These are phyloP conservation scores for Chymomyza amoena DNA, from an alignment of 2,888 invertebrate genomes.

Conservation along the genomic window DNA sequence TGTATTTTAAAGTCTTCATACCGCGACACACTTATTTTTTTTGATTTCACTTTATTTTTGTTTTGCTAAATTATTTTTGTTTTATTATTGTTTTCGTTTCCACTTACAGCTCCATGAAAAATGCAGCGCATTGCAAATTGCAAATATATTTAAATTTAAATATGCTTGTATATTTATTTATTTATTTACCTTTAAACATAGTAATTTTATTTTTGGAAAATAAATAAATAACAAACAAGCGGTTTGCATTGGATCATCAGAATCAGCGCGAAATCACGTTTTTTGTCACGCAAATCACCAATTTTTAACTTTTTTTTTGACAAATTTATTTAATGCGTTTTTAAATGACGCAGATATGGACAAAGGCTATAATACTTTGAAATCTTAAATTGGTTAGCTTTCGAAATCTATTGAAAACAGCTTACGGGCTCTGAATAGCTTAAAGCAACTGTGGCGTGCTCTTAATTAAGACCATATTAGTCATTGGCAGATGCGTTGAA, in stretches of 20 bases:
- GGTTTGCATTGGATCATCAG: not conserved
- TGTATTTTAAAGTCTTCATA: too few species aligned
- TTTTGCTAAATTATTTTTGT: not conserved
- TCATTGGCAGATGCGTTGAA: not conserved
- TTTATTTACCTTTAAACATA: not conserved
- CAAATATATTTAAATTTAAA: not conserved
- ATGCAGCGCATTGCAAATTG: slow-evolving; percentile 54
- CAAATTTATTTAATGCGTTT: not conserved
- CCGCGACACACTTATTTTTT: not conserved
- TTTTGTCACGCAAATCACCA: slow-evolving; percentile 34
- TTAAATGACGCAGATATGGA: not conserved
- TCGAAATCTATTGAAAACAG: slow-evolving; percentile 32
- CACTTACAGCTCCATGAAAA: slow-evolving; percentile 26
- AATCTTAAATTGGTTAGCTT: not conserved
- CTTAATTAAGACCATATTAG: slow-evolving; percentile 30
- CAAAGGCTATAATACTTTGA: not conserved
- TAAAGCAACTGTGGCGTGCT: slow-evolving; percentile 4
- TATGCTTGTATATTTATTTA: not conserved
- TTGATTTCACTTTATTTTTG: not conserved
- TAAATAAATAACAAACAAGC: slow-evolving; percentile 6
- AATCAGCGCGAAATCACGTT: slow-evolving; percentile 34
- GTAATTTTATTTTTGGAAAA: not conserved
- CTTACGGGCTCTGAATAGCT: slow-evolving; percentile 5
- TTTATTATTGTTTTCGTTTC: not conserved
- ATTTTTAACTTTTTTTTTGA: not conserved